phyloP scores from a whole-genome alignment of 2,888 invertebrate genomes.

The Netelia inedita region DNA sequence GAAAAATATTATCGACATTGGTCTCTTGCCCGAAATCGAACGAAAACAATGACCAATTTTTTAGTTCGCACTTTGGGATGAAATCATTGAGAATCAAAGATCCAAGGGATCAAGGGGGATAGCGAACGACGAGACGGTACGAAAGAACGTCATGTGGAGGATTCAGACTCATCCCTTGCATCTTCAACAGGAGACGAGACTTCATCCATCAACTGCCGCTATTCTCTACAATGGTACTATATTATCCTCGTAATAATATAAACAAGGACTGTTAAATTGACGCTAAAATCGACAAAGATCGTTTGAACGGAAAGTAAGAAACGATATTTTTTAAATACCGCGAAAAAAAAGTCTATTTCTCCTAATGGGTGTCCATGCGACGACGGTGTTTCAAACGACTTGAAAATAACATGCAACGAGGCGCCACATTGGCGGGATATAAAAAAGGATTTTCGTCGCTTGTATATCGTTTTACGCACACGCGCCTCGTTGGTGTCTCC shows the following conservation, averaged over 20 bases:
- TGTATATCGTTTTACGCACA: not conserved
- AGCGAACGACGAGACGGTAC: constrained; percentile 6
- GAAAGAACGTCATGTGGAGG: constrained; percentile 81
- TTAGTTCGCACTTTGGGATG: constrained; percentile 38
- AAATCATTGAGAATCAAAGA: constrained; percentile 42
- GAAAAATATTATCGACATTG: not conserved
- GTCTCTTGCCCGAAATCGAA: not conserved
- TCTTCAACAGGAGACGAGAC: constrained; percentile 84
- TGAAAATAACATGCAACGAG: constrained; percentile 29
- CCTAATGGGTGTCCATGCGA: constrained; percentile 46
- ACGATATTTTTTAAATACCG: not conserved
- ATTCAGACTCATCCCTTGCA: constrained; percentile 85
- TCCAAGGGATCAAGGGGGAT: constrained; percentile 43
- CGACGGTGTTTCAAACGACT: not conserved
- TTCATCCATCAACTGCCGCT: constrained; percentile 85
- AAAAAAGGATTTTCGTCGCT: constrained; percentile 39
- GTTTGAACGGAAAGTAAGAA: not conserved
- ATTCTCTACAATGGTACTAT: constrained; percentile 87
- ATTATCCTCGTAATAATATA: not conserved
- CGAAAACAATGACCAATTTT: constrained; percentile 1
- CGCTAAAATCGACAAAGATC: not conserved
- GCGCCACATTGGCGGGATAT: constrained; percentile 57
- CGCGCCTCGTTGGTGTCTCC: constrained; percentile 28
- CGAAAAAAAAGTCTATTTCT: constrained; percentile 1
- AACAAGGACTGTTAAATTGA: not conserved